phyloP scores from a whole-genome alignment of 2,888 invertebrate species.

The Fragum whitleyi region DNA sequence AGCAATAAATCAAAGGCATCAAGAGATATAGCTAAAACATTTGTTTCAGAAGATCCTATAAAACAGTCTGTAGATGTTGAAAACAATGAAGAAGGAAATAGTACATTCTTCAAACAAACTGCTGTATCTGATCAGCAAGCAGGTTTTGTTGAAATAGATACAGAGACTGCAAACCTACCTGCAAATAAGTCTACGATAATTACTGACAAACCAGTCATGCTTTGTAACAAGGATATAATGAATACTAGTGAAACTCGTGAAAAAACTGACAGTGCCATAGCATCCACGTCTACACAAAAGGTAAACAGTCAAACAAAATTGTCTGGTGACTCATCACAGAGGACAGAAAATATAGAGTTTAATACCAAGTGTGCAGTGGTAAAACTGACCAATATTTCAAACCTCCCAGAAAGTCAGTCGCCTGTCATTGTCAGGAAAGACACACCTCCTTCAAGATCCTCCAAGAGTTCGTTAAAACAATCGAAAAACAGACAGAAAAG shows the following conservation, averaged over 20 bases:
- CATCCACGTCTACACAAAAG: background rate
- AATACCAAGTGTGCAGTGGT: background rate
- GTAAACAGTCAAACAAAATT: background rate
- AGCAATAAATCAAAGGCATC: background rate
- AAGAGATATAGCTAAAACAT: background rate
- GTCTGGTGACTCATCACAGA: background rate
- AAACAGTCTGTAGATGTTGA: background rate
- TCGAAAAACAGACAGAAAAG: conserved; percentile 32
- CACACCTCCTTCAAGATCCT: background rate
- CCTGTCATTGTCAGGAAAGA: conserved; percentile 5
- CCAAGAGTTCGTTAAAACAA: background rate
- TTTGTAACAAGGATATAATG: background rate
- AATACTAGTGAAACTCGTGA: background rate
- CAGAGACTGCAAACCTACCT: background rate
- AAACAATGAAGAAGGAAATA: background rate
- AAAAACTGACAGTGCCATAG: background rate
- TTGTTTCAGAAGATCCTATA: background rate
- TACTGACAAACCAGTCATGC: background rate
- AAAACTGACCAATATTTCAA: conserved; percentile 4
- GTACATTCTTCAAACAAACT: background rate
- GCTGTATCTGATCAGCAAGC: background rate
- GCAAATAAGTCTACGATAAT: background rate
- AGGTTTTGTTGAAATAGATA: background rate
- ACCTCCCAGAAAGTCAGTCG: background rate
- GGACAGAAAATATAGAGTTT: conserved; percentile 2